A percentile compares a stretch with the other conserved stretches of the same genome.
Conservation (phyloP, 2,888 invertebrate genomes). For the Drosophila prostipennis region DNA sequence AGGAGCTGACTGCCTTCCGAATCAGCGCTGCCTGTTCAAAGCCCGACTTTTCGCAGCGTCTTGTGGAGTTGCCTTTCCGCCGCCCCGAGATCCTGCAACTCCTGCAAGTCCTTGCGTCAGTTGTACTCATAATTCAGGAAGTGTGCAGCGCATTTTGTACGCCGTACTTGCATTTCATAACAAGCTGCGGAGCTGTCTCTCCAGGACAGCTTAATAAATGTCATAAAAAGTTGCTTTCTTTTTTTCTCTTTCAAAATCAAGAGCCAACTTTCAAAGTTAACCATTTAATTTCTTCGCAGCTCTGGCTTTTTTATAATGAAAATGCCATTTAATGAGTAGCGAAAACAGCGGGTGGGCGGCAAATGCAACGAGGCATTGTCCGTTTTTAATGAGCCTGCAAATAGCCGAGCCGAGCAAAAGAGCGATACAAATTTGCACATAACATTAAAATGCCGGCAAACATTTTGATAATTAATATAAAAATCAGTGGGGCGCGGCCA, state of each 20-base stretch:
- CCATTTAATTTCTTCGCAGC: constrained; percentile 29
- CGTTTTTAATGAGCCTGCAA: constrained; percentile 63
- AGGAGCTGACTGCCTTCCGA: constrained; percentile 55
- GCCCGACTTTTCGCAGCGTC: constrained; percentile 52
- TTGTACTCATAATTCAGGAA: constrained; percentile 74
- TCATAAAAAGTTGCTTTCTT: constrained; percentile 47
- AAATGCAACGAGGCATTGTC: constrained; percentile 34
- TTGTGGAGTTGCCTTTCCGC: constrained; percentile 6
- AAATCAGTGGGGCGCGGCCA: constrained; percentile 51
- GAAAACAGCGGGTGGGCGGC: not conserved
- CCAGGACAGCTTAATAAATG: constrained; percentile 71
- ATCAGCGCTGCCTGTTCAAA: constrained; percentile 56
- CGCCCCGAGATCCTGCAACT: not conserved
- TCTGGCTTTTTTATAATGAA: constrained; percentile 2
- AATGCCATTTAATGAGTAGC: constrained; percentile 6
- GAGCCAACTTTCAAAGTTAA: constrained; percentile 15
- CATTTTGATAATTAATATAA: constrained; percentile 65
- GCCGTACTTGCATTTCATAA: constrained; percentile 67
- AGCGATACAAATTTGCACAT: constrained; percentile 32
- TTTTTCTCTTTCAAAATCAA: constrained; percentile 31
- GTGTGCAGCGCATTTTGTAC: constrained; percentile 65
- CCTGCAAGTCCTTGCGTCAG: not conserved
- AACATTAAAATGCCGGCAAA: constrained; percentile 53
- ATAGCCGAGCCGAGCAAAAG: constrained; percentile 28
- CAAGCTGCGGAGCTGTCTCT: constrained; percentile 45